A percentile compares a stretch with the other conserved stretches of the same genome.
phyloP scores from a whole-genome alignment of 1,140 invertebrate species.

The Cardiocondyla obscurior region DNA sequence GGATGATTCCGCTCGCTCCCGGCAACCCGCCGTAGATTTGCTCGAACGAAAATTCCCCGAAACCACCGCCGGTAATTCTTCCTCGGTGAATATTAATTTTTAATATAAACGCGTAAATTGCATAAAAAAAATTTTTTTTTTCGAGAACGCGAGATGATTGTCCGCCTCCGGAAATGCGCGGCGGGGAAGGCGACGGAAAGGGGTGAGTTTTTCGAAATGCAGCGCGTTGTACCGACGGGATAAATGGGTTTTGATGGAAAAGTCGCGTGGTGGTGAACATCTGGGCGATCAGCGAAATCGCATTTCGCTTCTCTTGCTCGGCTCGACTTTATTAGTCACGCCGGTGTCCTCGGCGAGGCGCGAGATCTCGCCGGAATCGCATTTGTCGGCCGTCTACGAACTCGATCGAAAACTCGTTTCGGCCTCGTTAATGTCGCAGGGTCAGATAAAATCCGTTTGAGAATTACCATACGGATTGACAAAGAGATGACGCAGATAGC shows the following conservation, averaged over 20 bases:
- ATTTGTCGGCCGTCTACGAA: slow-evolving; percentile 60
- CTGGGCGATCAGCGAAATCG: slow-evolving; percentile 65
- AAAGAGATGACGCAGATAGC: slow-evolving; percentile 48
- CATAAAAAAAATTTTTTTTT: too few species aligned
- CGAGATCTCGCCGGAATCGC: slow-evolving; percentile 61
- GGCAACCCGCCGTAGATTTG: background rate
- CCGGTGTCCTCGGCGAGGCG: slow-evolving; percentile 37
- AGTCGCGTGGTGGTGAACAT: slow-evolving; percentile 52
- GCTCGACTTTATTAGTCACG: slow-evolving; percentile 67
- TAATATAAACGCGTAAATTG: too few species aligned
- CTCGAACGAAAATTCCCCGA: background rate
- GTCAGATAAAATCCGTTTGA: slow-evolving; percentile 59
- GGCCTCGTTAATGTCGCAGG: slow-evolving; percentile 66
- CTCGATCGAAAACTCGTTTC: slow-evolving; percentile 67
- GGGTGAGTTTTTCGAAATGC: background rate
- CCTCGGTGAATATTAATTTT: background rate
- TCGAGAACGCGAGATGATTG: background rate
- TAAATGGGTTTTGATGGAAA: slow-evolving; percentile 16
- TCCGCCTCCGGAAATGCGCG: background rate
- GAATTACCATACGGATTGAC: slow-evolving; percentile 64
- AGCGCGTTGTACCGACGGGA: background rate
- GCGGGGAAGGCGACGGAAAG: background rate
- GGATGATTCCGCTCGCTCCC: background rate
- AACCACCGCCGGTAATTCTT: background rate
- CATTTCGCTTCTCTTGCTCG: slow-evolving; percentile 58